A percentile compares a stretch with the other conserved stretches of the same genome.
These are phyloP conservation scores for Theristus sp. DNA, from an alignment of 2,888 invertebrate species.

Conservation along the genomic window DNA sequence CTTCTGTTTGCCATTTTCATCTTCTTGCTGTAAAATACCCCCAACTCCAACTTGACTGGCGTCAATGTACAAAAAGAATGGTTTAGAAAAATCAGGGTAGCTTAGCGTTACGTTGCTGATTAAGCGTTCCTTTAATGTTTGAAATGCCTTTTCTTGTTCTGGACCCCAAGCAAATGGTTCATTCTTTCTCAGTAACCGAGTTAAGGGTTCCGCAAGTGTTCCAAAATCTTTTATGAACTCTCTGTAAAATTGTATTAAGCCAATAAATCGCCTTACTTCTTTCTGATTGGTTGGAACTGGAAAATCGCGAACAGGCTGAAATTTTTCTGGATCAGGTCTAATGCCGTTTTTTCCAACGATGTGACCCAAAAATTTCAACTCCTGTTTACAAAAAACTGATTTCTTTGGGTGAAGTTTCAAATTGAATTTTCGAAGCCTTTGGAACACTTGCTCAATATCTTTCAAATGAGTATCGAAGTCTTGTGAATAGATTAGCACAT, in stretches of 20 bases:
- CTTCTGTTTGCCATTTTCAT: background rate
- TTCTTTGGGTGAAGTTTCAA: background rate
- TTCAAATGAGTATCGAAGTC: background rate
- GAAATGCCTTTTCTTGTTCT: background rate
- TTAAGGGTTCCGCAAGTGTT: background rate
- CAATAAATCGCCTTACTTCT: background rate
- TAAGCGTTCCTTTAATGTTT: background rate
- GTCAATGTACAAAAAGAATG: slow-evolving; percentile 1
- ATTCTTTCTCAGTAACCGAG: background rate
- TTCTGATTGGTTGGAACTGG: background rate
- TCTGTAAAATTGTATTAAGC: background rate
- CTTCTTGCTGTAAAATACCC: background rate
- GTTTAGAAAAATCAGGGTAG: slow-evolving; percentile 2
- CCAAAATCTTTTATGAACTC: background rate
- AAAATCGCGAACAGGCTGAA: background rate
- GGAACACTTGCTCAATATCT: background rate
- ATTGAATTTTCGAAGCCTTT: background rate
- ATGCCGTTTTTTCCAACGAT: background rate
- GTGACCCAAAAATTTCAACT: background rate
- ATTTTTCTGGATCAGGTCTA: background rate
- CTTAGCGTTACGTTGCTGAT: background rate
- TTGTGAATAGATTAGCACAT: slow-evolving; percentile 1
- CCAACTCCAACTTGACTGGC: background rate
- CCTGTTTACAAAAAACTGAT: background rate
- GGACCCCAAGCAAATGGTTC: background rate